A percentile compares a stretch with the other conserved stretches of the same genome.
Evolutionary conservation across 2,888 invertebrate genomes (phyloP).

Genomic region (Thereva unica): DNA sequence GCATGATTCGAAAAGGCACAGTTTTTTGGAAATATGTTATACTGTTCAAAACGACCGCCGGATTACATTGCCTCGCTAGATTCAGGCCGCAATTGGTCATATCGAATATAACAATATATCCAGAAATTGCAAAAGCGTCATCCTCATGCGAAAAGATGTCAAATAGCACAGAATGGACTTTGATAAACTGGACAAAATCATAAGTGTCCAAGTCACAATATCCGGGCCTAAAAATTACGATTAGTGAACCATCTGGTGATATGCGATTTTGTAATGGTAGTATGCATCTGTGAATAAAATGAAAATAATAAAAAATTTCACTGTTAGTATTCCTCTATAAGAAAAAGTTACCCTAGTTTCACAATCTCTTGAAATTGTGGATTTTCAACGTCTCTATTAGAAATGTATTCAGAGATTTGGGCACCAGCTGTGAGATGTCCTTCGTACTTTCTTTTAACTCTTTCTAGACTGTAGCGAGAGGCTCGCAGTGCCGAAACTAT

Average conservation of each 20-base stretch:
- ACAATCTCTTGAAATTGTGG: too few relatives aligned
- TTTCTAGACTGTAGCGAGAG: too few relatives aligned
- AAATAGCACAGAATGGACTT: constrained; percentile 61
- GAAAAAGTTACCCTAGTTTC: too few relatives aligned
- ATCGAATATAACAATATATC: constrained; percentile 62
- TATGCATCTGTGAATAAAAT: too few relatives aligned
- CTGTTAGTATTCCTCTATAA: too few relatives aligned
- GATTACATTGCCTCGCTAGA: constrained; percentile 59
- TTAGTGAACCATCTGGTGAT: constrained; percentile 59
- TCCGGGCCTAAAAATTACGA: constrained; percentile 62
- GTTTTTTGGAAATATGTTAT: constrained; percentile 63
- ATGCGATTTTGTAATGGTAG: constrained; percentile 52
- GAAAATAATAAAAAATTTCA: too few relatives aligned
- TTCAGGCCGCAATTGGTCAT: constrained; percentile 51
- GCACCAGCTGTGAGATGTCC: too few relatives aligned
- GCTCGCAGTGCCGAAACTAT: too few relatives aligned
- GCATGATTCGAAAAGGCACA: constrained; percentile 64
- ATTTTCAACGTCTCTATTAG: too few relatives aligned
- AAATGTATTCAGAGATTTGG: too few relatives aligned
- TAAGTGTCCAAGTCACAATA: constrained; percentile 58
- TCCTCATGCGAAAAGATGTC: constrained; percentile 66
- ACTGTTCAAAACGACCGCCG: constrained; percentile 64
- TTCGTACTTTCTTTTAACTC: too few relatives aligned
- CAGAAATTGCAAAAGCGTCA: constrained; percentile 63
- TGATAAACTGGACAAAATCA: constrained; percentile 60